A percentile compares a stretch with the other conserved stretches of the same genome.
Conservation (phyloP, 2,888 invertebrate genomes). For the Cephus rjabovi region DNA sequence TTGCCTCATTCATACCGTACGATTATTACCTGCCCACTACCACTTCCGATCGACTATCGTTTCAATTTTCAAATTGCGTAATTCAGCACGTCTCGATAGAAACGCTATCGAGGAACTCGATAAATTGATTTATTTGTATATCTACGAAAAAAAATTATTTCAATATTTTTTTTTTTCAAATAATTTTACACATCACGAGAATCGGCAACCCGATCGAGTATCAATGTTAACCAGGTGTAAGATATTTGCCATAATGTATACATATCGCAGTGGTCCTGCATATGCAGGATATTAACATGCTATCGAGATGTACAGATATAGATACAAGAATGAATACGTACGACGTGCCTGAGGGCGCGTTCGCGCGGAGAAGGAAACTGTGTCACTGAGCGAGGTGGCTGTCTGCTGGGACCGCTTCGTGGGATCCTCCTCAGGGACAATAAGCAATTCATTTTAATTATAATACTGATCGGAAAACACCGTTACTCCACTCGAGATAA, state of each 20-base stretch:
- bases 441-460: slow-evolving; percentile 47
- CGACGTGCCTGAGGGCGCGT: slow-evolving; percentile 14
- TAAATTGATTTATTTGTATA: background rate
- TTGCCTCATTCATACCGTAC: slow-evolving; percentile 2
- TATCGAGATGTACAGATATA: background rate
- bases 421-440: slow-evolving; percentile 35
- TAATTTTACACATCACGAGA: background rate
- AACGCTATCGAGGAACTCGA: background rate
- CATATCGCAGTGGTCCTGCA: background rate
- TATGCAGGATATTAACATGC: background rate
- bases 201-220: background rate
- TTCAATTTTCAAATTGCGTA: background rate
- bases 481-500: slow-evolving; percentile 31
- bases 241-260: background rate
- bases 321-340: background rate
- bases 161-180: background rate
- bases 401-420: slow-evolving; percentile 12
- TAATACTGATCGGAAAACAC: slow-evolving; percentile 37
- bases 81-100: background rate
- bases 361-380: slow-evolving; percentile 35
- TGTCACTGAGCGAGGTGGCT: slow-evolving; percentile 28
- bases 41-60: background rate
- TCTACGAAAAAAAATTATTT: background rate
- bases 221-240: background rate
- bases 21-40: background rate